Conservation (phyloP, 2,888 invertebrate genomes). For the Dione vanillae region DNA sequence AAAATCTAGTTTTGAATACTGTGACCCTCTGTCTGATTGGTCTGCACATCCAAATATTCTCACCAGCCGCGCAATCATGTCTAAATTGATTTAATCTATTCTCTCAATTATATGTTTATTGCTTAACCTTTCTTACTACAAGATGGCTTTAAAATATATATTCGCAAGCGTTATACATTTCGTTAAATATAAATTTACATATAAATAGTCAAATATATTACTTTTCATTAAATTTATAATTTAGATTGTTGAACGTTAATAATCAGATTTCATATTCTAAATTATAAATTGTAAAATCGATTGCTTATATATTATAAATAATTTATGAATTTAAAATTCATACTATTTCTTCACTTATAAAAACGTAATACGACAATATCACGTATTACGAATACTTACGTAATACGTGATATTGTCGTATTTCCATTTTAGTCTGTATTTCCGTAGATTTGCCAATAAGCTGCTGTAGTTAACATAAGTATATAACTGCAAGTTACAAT, state of each 20-base stretch:
- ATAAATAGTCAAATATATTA: not conserved
- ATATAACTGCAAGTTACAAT: not conserved
- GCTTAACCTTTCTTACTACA: constrained; percentile 5
- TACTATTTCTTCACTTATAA: no score
- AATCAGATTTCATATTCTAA: not conserved
- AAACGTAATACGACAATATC: no score
- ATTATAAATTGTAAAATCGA: no score
- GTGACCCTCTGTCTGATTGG: constrained; percentile 26
- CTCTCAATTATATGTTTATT: constrained; percentile 16
- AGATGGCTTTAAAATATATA: not conserved
- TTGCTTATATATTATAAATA: no score
- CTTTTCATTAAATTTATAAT: not conserved
- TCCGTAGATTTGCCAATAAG: not conserved
- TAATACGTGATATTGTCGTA: no score
- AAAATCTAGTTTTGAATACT: no score
- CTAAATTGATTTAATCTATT: constrained; percentile 32
- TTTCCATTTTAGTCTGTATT: not conserved
- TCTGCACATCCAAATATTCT: constrained; percentile 29
- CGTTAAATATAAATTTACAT: not conserved
- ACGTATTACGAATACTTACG: no score
- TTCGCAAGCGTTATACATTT: not conserved
- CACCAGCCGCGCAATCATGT: constrained; percentile 31
- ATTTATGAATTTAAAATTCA: no score
- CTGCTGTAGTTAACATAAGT: not conserved
- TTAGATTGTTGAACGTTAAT: not conserved